Base-by-base conservation (phyloP, 2,113 vertebrate species). In the Suncus etruscus region DNA sequence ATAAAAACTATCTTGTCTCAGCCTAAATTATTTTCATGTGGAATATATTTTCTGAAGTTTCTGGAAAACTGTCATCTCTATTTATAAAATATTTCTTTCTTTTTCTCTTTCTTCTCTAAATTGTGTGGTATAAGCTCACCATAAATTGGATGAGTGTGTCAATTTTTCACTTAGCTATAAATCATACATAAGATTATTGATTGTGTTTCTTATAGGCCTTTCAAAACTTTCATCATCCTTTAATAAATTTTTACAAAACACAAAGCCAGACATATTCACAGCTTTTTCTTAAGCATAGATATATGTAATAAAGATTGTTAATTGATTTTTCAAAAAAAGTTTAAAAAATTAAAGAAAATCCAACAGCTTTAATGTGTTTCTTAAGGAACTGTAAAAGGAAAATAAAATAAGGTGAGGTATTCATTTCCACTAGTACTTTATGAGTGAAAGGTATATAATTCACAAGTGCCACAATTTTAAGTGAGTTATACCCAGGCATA, bases 331-430 rank as follows among this genome's bases (percentile, higher is more conserved):
- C 39, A 39, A 39, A 39, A 39, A 39, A 39, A 3, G 14, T 61
- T 61, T 54, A 65, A 77, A 86, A 77, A n/a, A 1, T 58, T 47
- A 81, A 86, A 6, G 6, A n/a, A 31, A 83, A 86, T 24, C 61
- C 70, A 96, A n/a, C 8, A 45, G 29, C 79, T 95, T 92, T 24
- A 31, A 83, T 85, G 77, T 29, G 79, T 81, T 90, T 95, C 91
- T 92, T 87, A 92, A 63, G 65, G 20, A 48, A 90, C 11, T 29
- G 77, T 94, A n/a, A 31, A 48, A 83, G 50, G 0, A 77, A 12
- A 94, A 81, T 70, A 27, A 91, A 93, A 89, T 86, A 63, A 85
- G 54, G 65, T 74, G 31, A 70, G 87, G 12, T 63, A 20, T 45
- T 9, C 22, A 1, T 74, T 86, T 15, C 8, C 58, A 83, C 4